Conservation (phyloP, 2,888 invertebrate genomes). For the Notodonta dromedarius region DNA sequence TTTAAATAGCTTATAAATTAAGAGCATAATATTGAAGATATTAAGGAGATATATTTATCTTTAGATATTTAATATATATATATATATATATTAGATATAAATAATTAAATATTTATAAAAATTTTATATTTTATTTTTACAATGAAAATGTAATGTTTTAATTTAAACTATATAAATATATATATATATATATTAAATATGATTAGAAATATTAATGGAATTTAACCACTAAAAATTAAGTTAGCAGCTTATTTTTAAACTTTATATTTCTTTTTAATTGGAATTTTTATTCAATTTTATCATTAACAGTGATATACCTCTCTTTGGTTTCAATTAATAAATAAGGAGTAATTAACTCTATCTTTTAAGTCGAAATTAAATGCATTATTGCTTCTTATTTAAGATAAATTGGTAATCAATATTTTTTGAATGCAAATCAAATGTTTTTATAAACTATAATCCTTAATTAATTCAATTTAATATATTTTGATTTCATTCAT, state of each 20-base stretch:
- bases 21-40: slow-evolving; percentile 73
- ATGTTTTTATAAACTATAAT: slow-evolving; percentile 72
- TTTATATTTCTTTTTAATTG: slow-evolving; percentile 84
- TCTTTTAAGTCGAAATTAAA: slow-evolving; percentile 79
- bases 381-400: slow-evolving; percentile 83
- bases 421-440: slow-evolving; percentile 74
- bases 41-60: slow-evolving; percentile 60
- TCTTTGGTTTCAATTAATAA: slow-evolving; percentile 83
- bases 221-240: slow-evolving; percentile 83
- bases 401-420: slow-evolving; percentile 65
- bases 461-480: slow-evolving; percentile 70
- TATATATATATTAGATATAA: neutral
- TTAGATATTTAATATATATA: slow-evolving; percentile 35
- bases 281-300: slow-evolving; percentile 81
- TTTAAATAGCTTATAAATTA: slow-evolving; percentile 67
- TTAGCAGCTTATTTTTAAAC: slow-evolving; percentile 85
- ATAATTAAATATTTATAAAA: slow-evolving; percentile 51
- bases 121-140: slow-evolving; percentile 80
- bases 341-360: slow-evolving; percentile 78
- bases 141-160: slow-evolving; percentile 88
- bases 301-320: slow-evolving; percentile 88
- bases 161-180: slow-evolving; percentile 85
- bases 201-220: slow-evolving; percentile 76
- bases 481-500: slow-evolving; percentile 76
- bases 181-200: slow-evolving; percentile 75